Evolutionary conservation across 2,888 invertebrate genomes (phyloP), one percentile per base, ranked within the genome.

Genomic region (Mesoligia furuncula): DNA sequence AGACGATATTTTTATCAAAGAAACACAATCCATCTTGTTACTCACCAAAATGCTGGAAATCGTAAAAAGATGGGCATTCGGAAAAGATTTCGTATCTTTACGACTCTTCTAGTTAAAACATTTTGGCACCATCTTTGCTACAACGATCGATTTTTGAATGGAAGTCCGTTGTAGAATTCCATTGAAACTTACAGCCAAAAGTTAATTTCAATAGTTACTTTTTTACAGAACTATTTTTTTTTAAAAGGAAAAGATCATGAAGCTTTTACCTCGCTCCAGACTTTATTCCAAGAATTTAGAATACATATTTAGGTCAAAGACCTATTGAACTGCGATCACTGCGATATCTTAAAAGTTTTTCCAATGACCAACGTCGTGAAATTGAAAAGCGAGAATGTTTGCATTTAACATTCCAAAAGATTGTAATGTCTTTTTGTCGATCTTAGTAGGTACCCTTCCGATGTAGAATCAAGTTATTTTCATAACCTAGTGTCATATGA

Each of bases 291-390:
- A 65, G 65, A 77, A 80, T 85, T 73, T 62, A 71, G 57, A 74
- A 73, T 71, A 71, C 36, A 64, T 71, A 74, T 79, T 51, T 75
- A 73, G 85, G 79, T 87, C 85, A 87, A 84, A 77, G 79, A 81
- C 79, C 77, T 65, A 36, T 48, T 57, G 8, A 77, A 27, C 13
- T 36, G 15, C 57, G 61, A 15, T 76, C 27, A 31, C 61, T 20
- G 27, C 36, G n/a, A 57, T 72, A 70, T 82, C 69, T 66, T 51
- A 64, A 61, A 64, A 61, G 75, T 67, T 75, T 76, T 70, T 70
- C 42, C n/a, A 76, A 70, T 77, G 13, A 42, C 17, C 59, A 62
- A 67, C 31, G 48, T 62, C 48, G 48, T 45, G 57, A 17, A 75
- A 69, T 69, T 64, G 3, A 64, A 81, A 66, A 65, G 7, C 8